A percentile compares a stretch with the other conserved stretches of the same genome.
phyloP scores from a whole-genome alignment of 2,888 invertebrate genomes.

The Melipona bicolor region DNA sequence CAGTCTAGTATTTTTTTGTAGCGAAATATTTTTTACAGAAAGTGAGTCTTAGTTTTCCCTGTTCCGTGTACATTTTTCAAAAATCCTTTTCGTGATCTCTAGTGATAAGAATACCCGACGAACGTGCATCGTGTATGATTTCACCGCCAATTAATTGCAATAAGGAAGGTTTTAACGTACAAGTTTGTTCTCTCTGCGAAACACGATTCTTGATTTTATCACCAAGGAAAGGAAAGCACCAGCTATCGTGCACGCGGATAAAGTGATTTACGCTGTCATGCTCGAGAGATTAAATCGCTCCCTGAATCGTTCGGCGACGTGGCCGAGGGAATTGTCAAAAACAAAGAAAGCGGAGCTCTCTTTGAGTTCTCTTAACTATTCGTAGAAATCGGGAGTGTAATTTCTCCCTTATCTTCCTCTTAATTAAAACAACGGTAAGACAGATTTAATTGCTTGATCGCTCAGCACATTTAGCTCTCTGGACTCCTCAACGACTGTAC shows the following conservation, averaged over 20 bases:
- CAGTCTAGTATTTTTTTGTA: not conserved
- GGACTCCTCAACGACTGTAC: not conserved
- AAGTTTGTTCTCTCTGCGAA: not conserved
- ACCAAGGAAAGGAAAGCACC: not conserved
- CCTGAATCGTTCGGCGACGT: too few relatives aligned
- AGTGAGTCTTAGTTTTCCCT: not conserved
- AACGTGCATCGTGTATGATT: not conserved
- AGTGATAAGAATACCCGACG: not conserved
- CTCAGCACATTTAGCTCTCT: not conserved
- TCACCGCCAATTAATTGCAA: not conserved
- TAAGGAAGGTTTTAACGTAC: conserved; percentile 1
- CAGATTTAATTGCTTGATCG: not conserved
- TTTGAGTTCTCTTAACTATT: not conserved
- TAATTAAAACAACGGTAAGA: not conserved
- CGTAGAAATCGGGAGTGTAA: conserved; percentile 2
- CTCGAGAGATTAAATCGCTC: conserved; percentile 15
- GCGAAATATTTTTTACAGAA: not conserved
- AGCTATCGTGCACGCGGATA: conserved; percentile 9
- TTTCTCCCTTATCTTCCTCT: not conserved
- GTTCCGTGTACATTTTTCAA: not conserved
- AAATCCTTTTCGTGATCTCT: not conserved
- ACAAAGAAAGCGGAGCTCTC: not conserved
- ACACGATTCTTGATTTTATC: not conserved
- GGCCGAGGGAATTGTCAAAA: not conserved
- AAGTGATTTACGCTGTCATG: conserved; percentile 8